Evolutionary conservation across 2,113 vertebrate genomes (phyloP).

Genomic region (Catharus bicknelli): DNA sequence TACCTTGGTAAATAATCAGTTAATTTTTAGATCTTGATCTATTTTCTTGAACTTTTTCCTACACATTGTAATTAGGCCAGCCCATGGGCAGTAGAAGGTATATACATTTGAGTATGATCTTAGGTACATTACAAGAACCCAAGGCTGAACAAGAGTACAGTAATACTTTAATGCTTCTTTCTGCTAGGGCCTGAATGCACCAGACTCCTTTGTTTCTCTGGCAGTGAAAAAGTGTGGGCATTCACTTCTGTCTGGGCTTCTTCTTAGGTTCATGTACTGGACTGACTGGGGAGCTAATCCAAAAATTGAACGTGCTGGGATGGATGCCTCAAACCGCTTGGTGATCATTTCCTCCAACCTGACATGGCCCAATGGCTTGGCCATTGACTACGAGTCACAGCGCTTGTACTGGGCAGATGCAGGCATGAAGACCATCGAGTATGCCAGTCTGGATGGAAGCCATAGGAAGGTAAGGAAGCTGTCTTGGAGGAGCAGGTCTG

Average conservation of each 20-base stretch:
- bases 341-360: constrained; percentile 96
- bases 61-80: not conserved
- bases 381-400: constrained; percentile 92
- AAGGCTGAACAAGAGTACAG: not conserved
- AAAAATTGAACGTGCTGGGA: constrained; percentile 96
- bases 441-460: constrained; percentile 89
- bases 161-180: not conserved
- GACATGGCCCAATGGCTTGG: constrained; percentile 96
- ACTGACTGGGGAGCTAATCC: constrained; percentile 98
- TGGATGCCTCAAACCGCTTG: constrained; percentile 90
- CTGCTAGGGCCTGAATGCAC: not conserved
- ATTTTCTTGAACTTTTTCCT: not conserved
- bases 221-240: not conserved
- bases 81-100: not conserved
- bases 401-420: constrained; percentile 97
- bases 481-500: not conserved
- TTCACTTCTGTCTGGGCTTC: not conserved
- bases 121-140: not conserved
- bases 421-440: constrained; percentile 97
- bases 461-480: constrained; percentile 82
- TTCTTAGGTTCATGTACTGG: constrained; percentile 95
- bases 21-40: not conserved
- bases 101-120: not conserved
- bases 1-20: not conserved
- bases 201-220: not conserved